Evolutionary conservation across 2,113 vertebrate genomes (phyloP).

Genomic region (Calyptommatus sinebrachiatus): DNA sequence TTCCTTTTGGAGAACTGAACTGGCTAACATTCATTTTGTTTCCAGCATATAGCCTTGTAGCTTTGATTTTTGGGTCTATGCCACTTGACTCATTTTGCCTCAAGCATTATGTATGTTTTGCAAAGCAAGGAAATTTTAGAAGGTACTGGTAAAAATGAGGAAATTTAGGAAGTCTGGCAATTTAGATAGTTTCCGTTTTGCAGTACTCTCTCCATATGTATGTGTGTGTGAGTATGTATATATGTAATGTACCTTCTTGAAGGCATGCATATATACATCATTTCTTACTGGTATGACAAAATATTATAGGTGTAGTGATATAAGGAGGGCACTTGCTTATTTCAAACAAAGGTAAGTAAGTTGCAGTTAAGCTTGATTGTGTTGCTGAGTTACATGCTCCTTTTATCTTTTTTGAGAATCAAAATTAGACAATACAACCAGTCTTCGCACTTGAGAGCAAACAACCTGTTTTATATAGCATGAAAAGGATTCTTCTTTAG

Average conservation of each 20-base stretch:
- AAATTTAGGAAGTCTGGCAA: slow-evolving; percentile 40
- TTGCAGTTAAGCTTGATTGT: slow-evolving; percentile 53
- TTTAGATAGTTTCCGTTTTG: slow-evolving; percentile 48
- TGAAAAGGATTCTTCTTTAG: slow-evolving; percentile 31
- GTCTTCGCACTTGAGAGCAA: slow-evolving; percentile 7
- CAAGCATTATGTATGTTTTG: slow-evolving; percentile 31
- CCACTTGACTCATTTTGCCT: slow-evolving; percentile 39
- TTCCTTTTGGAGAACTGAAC: too few relatives aligned
- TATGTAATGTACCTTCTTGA: slow-evolving; percentile 49
- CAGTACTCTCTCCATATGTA: slow-evolving; percentile 74
- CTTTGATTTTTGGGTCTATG: slow-evolving; percentile 29
- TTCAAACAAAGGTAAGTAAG: slow-evolving; percentile 71
- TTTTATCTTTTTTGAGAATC: background rate
- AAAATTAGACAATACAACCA: slow-evolving; percentile 12
- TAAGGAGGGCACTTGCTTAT: slow-evolving; percentile 48
- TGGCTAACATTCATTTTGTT: too few relatives aligned
- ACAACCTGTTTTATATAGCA: slow-evolving; percentile 32
- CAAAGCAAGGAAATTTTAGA: slow-evolving; percentile 26
- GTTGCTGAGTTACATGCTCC: slow-evolving; percentile 37
- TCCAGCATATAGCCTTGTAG: background rate
- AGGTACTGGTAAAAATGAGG: slow-evolving; percentile 15
- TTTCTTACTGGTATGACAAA: slow-evolving; percentile 69
- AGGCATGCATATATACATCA: slow-evolving; percentile 79
- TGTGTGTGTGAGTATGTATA: slow-evolving; percentile 79
- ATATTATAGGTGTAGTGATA: slow-evolving; percentile 55